These are phyloP conservation scores for Nasonia longicornis DNA, from an alignment of 1,140 invertebrate genomes.

Conservation along the genomic window DNA sequence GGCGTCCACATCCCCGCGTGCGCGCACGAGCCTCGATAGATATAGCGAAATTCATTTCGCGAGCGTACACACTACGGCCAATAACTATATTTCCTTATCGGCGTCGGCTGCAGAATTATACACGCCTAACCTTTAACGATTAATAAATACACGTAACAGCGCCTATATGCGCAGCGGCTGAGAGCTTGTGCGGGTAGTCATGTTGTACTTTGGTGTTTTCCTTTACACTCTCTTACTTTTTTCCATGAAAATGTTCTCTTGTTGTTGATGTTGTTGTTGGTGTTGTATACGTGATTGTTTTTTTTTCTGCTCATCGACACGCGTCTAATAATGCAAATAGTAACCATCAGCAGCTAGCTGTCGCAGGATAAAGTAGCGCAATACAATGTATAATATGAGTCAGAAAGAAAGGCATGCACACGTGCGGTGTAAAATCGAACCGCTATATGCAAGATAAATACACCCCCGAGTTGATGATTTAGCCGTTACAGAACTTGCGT, in stretches of 20 bases:
- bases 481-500: background rate
- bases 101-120: slow-evolving; percentile 26
- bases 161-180: slow-evolving; percentile 62
- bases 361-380: slow-evolving; percentile 12
- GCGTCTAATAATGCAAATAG: slow-evolving; percentile 51
- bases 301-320: slow-evolving; percentile 43
- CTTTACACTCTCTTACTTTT: slow-evolving; percentile 33
- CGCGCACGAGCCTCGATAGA: slow-evolving; percentile 13
- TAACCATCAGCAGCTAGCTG: slow-evolving; percentile 39
- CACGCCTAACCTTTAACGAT: slow-evolving; percentile 61
- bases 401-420: too few relatives aligned
- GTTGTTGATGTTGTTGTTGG: slow-evolving; percentile 53
- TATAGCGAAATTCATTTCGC: slow-evolving; percentile 26
- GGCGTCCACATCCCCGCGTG: slow-evolving; percentile 3
- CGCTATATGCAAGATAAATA: too few relatives aligned
- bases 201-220: slow-evolving; percentile 64
- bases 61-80: background rate
- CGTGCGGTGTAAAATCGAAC: too few relatives aligned
- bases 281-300: slow-evolving; percentile 64
- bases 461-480: background rate
- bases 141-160: slow-evolving; percentile 59
- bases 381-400: too few relatives aligned
- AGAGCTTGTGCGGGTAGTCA: slow-evolving; percentile 64
- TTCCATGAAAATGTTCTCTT: background rate
- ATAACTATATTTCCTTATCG: slow-evolving; percentile 33